A percentile compares a stretch with the other conserved stretches of the same genome.
These are phyloP conservation scores for Butastur rufipennis DNA, from an alignment of 2,113 vertebrate genomes.

Conservation along the genomic window DNA sequence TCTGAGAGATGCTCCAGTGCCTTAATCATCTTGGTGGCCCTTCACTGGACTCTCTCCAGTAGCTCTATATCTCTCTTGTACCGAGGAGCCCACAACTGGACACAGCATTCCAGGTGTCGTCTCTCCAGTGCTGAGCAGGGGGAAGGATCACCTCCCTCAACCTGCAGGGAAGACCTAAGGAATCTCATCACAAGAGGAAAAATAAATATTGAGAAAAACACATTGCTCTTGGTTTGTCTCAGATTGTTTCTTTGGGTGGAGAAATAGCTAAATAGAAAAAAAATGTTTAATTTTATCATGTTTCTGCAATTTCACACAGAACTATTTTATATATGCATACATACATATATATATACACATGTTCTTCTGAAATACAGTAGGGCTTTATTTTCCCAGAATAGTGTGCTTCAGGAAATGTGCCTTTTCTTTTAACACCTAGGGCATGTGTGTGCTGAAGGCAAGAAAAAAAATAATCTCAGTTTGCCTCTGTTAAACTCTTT, in stretches of 20 bases:
- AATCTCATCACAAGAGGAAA: background rate
- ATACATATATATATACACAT: fast-evolving
- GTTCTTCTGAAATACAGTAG: background rate
- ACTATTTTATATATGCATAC: background rate
- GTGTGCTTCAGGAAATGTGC: background rate
- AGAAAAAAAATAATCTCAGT: background rate
- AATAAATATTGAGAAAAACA: background rate
- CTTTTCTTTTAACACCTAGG: background rate
- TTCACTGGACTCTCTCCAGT: background rate
- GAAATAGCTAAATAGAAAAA: background rate
- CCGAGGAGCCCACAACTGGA: background rate
- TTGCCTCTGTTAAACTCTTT: background rate
- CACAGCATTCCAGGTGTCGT: background rate
- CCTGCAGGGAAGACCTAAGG: background rate
- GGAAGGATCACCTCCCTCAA: background rate
- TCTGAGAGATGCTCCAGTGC: background rate
- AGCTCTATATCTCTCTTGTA: background rate
- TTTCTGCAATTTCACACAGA: background rate
- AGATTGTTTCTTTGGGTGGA: background rate
- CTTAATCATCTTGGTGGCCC: background rate
- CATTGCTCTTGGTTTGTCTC: background rate
- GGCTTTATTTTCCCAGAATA: background rate
- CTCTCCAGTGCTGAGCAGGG: background rate
- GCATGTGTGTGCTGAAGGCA: background rate
- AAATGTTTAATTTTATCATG: background rate